Conservation (phyloP, 2,113 vertebrate genomes). For the Mionectes macconnelli region DNA sequence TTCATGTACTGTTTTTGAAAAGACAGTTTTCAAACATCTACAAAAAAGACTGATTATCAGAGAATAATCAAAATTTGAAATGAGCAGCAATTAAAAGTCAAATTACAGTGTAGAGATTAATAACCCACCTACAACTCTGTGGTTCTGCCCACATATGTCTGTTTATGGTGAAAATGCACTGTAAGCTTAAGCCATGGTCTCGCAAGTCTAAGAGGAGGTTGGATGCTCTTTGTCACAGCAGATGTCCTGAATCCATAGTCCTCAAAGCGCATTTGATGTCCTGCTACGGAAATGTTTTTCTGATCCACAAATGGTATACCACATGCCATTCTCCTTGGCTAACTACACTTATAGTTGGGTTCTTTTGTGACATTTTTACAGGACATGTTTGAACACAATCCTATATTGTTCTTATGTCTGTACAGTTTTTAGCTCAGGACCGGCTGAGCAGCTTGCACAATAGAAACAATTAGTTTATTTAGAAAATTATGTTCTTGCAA, state of each 20-base stretch:
- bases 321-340: background rate
- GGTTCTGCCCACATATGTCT: background rate
- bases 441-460: background rate
- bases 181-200: background rate
- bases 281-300: background rate
- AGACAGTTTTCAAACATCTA: background rate
- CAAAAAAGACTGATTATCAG: background rate
- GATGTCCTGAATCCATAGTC: fast-evolving
- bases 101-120: background rate
- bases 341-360: background rate
- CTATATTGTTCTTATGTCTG: background rate
- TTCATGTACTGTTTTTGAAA: background rate
- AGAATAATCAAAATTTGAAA: background rate
- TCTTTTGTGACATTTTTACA: background rate
- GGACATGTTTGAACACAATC: background rate
- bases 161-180: background rate
- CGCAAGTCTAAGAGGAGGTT: fast-evolving
- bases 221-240: background rate
- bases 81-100: background rate
- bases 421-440: background rate
- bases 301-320: background rate
- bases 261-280: background rate
- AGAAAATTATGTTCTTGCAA: background rate
- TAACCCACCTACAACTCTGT: background rate
- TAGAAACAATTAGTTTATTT: background rate